Percentiles rank a stretch among this genome's conserved stretches.
Evolutionary conservation across 2,113 vertebrate species (phyloP).

Genomic region (Stegostoma tigrinum): DNA sequence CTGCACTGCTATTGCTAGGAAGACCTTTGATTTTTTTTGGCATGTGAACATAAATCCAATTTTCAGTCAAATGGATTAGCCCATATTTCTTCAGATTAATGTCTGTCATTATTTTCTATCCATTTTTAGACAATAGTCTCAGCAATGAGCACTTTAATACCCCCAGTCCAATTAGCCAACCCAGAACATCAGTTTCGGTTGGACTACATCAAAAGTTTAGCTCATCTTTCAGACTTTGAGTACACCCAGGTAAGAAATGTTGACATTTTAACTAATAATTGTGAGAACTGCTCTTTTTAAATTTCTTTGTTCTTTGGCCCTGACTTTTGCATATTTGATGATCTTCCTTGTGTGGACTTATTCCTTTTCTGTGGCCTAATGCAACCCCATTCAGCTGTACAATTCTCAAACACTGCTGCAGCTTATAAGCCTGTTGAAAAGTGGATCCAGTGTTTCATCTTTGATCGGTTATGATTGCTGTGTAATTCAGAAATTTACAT

Average conservation of each 20-base stretch:
- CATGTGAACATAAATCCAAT: conserved; percentile 48
- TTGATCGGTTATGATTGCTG: neutral
- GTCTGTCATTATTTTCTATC: conserved; percentile 44
- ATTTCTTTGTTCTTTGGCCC: conserved; percentile 34
- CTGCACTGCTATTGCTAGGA: conserved; percentile 34
- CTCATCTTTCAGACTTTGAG: conserved; percentile 92
- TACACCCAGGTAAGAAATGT: conserved; percentile 84
- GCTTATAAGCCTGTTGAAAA: neutral
- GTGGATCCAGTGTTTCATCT: neutral
- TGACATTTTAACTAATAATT: neutral
- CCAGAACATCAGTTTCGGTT: conserved; percentile 94
- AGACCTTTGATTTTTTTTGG: conserved; percentile 35
- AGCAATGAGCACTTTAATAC: conserved; percentile 98
- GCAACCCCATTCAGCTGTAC: neutral
- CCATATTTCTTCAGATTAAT: conserved; percentile 46
- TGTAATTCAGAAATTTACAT: neutral
- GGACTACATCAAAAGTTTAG: conserved; percentile 98
- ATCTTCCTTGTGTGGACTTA: neutral
- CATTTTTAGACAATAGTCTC: conserved; percentile 88
- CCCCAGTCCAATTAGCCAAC: conserved; percentile 90
- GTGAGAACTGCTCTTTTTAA: conserved; percentile 7
- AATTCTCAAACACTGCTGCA: neutral
- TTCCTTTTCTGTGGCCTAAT: neutral
- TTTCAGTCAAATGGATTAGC: conserved; percentile 52
- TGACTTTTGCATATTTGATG: neutral